Base-by-base conservation (phyloP, 2,797 vertebrate species). In the Micrastur ruficollis region DNA sequence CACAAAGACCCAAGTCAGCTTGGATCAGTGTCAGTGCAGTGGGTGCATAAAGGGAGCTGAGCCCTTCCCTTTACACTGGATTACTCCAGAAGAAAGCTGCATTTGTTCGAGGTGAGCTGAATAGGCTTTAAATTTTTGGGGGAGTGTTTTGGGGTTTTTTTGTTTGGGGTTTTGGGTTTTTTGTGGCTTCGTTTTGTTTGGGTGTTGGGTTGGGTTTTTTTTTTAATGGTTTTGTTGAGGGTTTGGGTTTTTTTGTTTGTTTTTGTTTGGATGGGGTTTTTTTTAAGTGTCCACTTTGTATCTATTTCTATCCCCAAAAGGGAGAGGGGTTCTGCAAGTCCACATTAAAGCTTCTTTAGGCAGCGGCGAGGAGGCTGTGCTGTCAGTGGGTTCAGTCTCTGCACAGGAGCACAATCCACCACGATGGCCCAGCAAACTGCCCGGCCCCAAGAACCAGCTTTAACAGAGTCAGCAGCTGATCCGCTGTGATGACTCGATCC, bases 1-100 rank as follows among this genome's bases (percentile, higher is more conserved):
- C 95, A 91, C 95, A 93, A 92, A 97, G 92, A 2, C 63, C 65
- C 78, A 4, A 95, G 95, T 87, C 96, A 95, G 86, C 85, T 90
- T 12, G 18, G 92, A 92, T 95, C 94, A 83, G 67, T 92, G 95
- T 95, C 91, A 91, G 83, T 3, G 89, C 89, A 52, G 78, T 1
- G 49, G 83, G 80, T 9, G 50, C 63, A 85, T 18, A 95, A 91
- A 96, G 83, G 89, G 78, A 79, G 94, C 89, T 47, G 86, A 96
- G 94, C 93, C 80, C 90, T 95, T 89, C 87, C 89, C 90, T 95
- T 92, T 87, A 40, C 96, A 96, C 95, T 78, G 94, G 73, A 47
- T 27, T 95, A 89, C 95, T 80, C 89, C 81, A 65, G 87, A 93
- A 96, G 93, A 97, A 97, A 97, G 96, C 93, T 67, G 25, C 17